phyloP scores from a whole-genome alignment of 2,797 vertebrate genomes.

The Craterocephalus amniculus region DNA sequence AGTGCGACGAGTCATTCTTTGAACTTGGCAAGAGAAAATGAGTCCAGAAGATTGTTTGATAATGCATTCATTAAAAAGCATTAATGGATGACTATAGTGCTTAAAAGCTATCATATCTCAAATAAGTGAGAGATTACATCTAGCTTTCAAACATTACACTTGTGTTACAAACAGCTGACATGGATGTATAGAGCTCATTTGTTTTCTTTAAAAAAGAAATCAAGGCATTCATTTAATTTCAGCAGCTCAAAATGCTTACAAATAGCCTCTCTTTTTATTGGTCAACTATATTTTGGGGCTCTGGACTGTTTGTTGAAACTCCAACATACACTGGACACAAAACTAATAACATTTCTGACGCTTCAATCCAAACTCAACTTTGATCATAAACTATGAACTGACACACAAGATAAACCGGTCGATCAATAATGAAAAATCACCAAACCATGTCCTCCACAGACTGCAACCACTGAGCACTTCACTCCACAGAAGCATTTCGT shows the following conservation, averaged over 20 bases:
- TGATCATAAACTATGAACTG: not conserved
- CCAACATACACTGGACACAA: not conserved
- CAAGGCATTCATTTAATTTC: not conserved
- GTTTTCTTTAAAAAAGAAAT: not conserved
- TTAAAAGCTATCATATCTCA: not conserved
- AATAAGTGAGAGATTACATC: not conserved
- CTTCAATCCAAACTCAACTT: not conserved
- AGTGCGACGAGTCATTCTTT: not conserved
- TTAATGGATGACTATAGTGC: not conserved
- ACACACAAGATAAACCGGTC: not conserved
- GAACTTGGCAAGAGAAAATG: not conserved
- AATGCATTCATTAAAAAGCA: not conserved
- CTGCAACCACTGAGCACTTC: constrained; percentile 37
- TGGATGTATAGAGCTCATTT: not conserved
- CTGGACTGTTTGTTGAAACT: not conserved
- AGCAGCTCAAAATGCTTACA: not conserved
- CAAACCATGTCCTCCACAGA: constrained; percentile 18
- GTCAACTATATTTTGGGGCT: not conserved
- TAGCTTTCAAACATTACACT: constrained; percentile 2
- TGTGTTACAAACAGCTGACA: not conserved
- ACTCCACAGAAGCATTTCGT: constrained; percentile 52
- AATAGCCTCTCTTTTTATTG: not conserved
- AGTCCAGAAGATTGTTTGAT: not conserved
- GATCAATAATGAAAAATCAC: not conserved
- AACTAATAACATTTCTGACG: not conserved